These are phyloP conservation scores for Drosophila arawakana DNA, from an alignment of 1,140 invertebrate species.

Conservation along the genomic window DNA sequence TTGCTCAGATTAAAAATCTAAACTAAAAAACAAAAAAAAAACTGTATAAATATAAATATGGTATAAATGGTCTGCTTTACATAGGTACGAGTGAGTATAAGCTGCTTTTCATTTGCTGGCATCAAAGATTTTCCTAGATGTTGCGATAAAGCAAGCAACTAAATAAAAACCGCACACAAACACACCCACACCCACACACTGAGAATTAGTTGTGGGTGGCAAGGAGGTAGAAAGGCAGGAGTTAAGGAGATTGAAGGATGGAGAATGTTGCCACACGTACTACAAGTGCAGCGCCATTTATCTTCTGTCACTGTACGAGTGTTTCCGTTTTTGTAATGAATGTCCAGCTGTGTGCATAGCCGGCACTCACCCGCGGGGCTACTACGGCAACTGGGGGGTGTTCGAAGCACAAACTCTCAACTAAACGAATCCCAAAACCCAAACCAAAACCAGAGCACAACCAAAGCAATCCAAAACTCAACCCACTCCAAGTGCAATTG, in stretches of 20 bases:
- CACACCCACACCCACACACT: constrained; percentile 37
- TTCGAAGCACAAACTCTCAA: background rate
- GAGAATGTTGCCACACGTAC: constrained; percentile 64
- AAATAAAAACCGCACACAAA: constrained; percentile 76
- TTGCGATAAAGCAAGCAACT: constrained; percentile 77
- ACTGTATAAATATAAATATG: constrained; percentile 17
- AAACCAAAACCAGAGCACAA: constrained; percentile 41
- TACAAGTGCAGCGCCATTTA: constrained; percentile 80
- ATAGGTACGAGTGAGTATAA: constrained; percentile 47
- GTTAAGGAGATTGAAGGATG: constrained; percentile 4
- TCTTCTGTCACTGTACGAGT: constrained; percentile 81
- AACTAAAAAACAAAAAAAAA: constrained; percentile 56
- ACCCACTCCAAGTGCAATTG: constrained; percentile 64
- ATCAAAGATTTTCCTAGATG: constrained; percentile 78
- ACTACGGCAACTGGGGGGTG: background rate
- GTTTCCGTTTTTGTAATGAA: constrained; percentile 82
- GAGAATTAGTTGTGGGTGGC: constrained; percentile 19
- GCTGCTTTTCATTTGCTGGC: constrained; percentile 70
- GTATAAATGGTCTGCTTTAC: constrained; percentile 17
- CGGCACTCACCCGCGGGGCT: constrained; percentile 59
- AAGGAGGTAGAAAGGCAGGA: background rate
- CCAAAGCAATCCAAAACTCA: constrained; percentile 39
- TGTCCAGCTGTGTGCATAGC: constrained; percentile 79
- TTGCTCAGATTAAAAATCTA: constrained; percentile 74
- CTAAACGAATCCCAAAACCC: constrained; percentile 42